Base-by-base conservation (phyloP, 2,797 vertebrate genomes). In the Fratercula arctica region DNA sequence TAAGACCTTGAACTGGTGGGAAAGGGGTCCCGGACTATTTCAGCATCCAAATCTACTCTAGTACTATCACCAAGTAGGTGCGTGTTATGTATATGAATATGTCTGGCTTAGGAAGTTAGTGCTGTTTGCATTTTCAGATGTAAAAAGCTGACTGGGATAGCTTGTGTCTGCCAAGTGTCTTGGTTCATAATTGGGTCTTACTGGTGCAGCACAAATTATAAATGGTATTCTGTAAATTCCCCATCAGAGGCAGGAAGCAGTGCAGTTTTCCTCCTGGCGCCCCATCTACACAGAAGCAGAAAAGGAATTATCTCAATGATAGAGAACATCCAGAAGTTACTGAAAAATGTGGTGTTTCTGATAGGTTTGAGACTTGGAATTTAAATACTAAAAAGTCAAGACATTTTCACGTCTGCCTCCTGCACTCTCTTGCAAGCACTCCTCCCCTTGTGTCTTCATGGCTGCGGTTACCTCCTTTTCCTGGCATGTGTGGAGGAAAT, bases 401-500 rank as follows among this genome's bases (percentile, higher is more conserved):
- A 33, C 18, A 39, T 89, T 96, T 90, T 77, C 68, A 83, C 48
- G 24, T 93, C 68, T 89, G 9, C 31, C 43, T 64, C n/a, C 41
- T 57, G 59, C 45, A 28, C 56, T 53, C 43, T 82, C 41, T 83
- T 86, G 57, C 85, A 84, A 81, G 82, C 79, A n/a, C 35, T 78
- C 59, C 23, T 92, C 24, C 50, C 61, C 28, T 63, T 43, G 19
- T 80, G 48, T 86, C 82, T 95, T 95, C 79, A 45, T 53, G 87
- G 23, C 79, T 91, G 94, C 3, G 3, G 92, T 92, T 90, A 41
- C 43, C 85, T 94, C 85, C 61, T 96, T 95, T 94, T 95, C 93
- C 87, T 90, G 89, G 57, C 56, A 81, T 76, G 79, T 4, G 0
- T 70, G 59, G 69, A 91, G 94, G 93, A 96, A 96, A 93, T 95